Conservation (phyloP, 1,140 invertebrate genomes). For the Danaus melanippus region DNA sequence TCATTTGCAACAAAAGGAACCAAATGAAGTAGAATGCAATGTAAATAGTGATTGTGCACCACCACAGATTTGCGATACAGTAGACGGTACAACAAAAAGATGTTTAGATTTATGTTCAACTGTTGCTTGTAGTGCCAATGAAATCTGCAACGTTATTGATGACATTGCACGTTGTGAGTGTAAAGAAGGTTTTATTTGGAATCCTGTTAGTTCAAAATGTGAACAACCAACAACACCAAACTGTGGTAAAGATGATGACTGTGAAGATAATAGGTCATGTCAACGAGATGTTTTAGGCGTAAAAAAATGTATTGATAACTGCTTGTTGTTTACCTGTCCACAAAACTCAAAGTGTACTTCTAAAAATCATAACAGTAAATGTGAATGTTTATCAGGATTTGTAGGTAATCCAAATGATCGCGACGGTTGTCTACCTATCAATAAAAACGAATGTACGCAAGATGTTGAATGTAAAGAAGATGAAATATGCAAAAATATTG, state of each 20-base stretch:
- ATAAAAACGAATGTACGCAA: slow-evolving; percentile 82
- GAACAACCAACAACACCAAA: slow-evolving; percentile 89
- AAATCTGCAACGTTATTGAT: slow-evolving; percentile 80
- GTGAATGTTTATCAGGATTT: slow-evolving; percentile 85
- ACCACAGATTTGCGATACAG: slow-evolving; percentile 74
- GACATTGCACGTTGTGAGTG: slow-evolving; percentile 84
- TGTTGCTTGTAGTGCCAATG: slow-evolving; percentile 85
- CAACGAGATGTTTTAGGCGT: slow-evolving; percentile 87
- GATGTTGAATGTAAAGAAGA: slow-evolving; percentile 87
- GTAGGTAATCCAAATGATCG: slow-evolving; percentile 91
- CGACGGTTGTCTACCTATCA: slow-evolving; percentile 82
- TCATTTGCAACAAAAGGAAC: slow-evolving; percentile 75
- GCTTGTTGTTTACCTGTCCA: slow-evolving; percentile 85
- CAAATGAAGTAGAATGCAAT: slow-evolving; percentile 75
- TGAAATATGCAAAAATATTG: slow-evolving; percentile 77
- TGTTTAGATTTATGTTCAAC: slow-evolving; percentile 86
- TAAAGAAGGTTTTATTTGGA: slow-evolving; percentile 83
- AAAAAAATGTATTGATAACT: slow-evolving; percentile 84
- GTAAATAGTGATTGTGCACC: slow-evolving; percentile 80
- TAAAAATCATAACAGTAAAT: slow-evolving; percentile 80
- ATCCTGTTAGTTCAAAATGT: slow-evolving; percentile 83
- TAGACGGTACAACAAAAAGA: slow-evolving; percentile 74
- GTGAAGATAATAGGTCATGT: slow-evolving; percentile 79
- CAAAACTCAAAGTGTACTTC: slow-evolving; percentile 86
- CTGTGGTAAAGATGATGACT: slow-evolving; percentile 82